A percentile compares a stretch with the other conserved stretches of the same genome.
phyloP scores from a whole-genome alignment of 2,888 invertebrate genomes.

The Stenoptilia bipunctidactyla region DNA sequence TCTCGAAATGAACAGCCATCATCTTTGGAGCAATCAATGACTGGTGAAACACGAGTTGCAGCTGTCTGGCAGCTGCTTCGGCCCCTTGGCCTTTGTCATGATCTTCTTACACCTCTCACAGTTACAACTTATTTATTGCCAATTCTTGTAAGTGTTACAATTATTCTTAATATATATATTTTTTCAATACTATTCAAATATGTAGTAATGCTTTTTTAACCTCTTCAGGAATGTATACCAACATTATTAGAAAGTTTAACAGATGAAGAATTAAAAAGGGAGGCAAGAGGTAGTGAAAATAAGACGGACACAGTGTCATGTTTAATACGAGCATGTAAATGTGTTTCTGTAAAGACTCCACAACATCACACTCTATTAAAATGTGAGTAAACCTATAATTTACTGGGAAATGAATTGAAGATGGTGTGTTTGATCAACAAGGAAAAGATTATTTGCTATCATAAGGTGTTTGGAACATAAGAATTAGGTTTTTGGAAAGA shows the following conservation, averaged over 20 bases:
- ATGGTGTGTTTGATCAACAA: too few species aligned
- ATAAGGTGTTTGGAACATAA: too few species aligned
- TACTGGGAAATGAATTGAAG: too few species aligned
- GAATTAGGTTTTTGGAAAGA: too few species aligned
- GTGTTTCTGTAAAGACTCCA: slow-evolving; percentile 86
- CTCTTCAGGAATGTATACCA: slow-evolving; percentile 90
- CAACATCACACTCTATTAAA: slow-evolving; percentile 82
- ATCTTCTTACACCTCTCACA: slow-evolving; percentile 89
- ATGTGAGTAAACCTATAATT: too few species aligned
- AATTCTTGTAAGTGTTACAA: slow-evolving; percentile 82
- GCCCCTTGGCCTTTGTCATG: slow-evolving; percentile 94
- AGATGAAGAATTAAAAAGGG: slow-evolving; percentile 95
- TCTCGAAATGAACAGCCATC: slow-evolving; percentile 49
- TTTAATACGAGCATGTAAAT: slow-evolving; percentile 93
- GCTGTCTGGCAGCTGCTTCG: slow-evolving; percentile 77
- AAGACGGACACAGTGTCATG: slow-evolving; percentile 97
- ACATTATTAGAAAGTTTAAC: slow-evolving; percentile 91
- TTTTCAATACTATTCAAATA: neutral
- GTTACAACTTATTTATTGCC: slow-evolving; percentile 94
- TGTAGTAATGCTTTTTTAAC: slow-evolving; percentile 9
- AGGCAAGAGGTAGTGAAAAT: slow-evolving; percentile 91
- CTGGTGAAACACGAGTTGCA: slow-evolving; percentile 50
- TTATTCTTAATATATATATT: too few species aligned
- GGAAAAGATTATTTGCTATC: too few species aligned
- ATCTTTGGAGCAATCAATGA: slow-evolving; percentile 47